These are phyloP conservation scores for Amphiura filiformis DNA, from an alignment of 35 echinoderm and acorn worm species.

Conservation along the genomic window DNA sequence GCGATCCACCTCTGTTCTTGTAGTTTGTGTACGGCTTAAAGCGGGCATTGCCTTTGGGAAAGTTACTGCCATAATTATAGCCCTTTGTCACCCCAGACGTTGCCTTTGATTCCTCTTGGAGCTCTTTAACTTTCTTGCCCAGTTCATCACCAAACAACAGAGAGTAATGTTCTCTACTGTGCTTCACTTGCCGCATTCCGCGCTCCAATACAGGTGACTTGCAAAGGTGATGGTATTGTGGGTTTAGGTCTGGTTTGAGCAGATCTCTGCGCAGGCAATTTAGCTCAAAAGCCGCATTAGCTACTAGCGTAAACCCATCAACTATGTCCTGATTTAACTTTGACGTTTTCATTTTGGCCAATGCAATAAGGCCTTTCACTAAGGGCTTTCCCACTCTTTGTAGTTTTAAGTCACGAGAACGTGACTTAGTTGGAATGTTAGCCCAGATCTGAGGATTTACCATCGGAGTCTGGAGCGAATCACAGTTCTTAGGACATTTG, in stretches of 20 bases:
- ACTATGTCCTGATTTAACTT: slow-evolving; percentile 2
- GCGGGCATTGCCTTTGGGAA: neutral
- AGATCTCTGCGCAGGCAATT: slow-evolving; percentile 30
- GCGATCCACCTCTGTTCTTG: neutral
- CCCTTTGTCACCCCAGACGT: slow-evolving; percentile 1
- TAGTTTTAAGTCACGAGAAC: slow-evolving; percentile 25
- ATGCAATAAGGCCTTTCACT: slow-evolving; percentile 29
- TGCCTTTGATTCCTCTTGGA: slow-evolving; percentile 54
- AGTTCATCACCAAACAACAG: slow-evolving; percentile 52
- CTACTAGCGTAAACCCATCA: slow-evolving; percentile 30
- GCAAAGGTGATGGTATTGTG: slow-evolving; percentile 18
- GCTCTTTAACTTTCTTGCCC: slow-evolving; percentile 56
- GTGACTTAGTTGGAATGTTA: slow-evolving; percentile 25
- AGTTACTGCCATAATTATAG: neutral
- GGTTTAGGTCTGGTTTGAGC: slow-evolving; percentile 45
- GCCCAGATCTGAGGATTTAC: slow-evolving; percentile 49
- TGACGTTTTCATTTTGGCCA: neutral
- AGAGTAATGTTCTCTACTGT: neutral
- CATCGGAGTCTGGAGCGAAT: slow-evolving; percentile 12
- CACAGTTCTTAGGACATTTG: slow-evolving; percentile 17
- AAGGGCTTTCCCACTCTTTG: slow-evolving; percentile 44
- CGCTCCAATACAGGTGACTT: neutral
- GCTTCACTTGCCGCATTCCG: neutral
- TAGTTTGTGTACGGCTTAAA: neutral
- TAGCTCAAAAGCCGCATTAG: slow-evolving; percentile 38